phyloP scores from a whole-genome alignment of 2,113 vertebrate genomes.

The Hemiscyllium ocellatum region DNA sequence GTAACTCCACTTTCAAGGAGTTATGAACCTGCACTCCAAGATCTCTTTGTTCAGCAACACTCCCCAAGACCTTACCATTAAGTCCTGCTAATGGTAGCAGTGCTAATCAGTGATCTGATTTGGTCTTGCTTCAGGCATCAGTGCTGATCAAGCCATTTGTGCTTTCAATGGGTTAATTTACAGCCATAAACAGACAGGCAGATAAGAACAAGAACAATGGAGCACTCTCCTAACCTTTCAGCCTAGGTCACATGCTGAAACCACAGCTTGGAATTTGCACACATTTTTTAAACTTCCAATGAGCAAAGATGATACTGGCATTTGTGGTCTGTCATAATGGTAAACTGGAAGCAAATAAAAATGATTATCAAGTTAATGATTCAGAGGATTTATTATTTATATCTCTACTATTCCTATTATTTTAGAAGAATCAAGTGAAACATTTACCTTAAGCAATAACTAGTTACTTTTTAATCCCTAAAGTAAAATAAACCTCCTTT shows the following conservation, averaged over 20 bases:
- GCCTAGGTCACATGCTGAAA: not conserved
- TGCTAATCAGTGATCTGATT: not conserved
- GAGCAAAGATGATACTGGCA: not conserved
- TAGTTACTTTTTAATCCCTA: not conserved
- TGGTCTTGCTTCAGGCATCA: not conserved
- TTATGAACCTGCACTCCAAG: too few species aligned
- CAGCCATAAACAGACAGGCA: not conserved
- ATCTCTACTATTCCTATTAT: not conserved
- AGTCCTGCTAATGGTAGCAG: too few species aligned
- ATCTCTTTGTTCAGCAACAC: too few species aligned
- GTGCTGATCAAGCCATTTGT: not conserved
- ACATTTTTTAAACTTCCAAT: not conserved
- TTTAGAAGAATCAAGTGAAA: not conserved
- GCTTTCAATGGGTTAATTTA: not conserved
- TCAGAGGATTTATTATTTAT: not conserved
- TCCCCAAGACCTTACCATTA: too few species aligned
- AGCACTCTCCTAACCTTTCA: not conserved
- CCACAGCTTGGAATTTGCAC: not conserved
- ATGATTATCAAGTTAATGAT: not conserved
- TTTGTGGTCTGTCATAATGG: not conserved
- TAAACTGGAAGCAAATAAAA: not conserved
- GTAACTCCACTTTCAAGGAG: too few species aligned
- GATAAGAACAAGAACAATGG: not conserved
- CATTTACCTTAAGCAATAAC: not conserved
- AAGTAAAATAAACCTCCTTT: not conserved